phyloP scores from a whole-genome alignment of 2,888 invertebrate genomes.

The Acanthosoma haemorrhoidale region DNA sequence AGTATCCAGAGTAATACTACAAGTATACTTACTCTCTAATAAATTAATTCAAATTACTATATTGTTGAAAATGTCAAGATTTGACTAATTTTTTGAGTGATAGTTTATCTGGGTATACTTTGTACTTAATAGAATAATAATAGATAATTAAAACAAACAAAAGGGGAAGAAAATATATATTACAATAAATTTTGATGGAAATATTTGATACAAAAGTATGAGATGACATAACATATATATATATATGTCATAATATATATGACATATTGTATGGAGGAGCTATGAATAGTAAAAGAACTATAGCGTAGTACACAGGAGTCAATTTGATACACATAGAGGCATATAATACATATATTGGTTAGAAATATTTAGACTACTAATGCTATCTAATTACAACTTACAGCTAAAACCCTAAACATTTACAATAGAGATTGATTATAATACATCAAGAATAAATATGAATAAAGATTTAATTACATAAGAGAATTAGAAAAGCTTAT shows the following conservation, averaged over 20 bases:
- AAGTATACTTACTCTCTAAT: no score
- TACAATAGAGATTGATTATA: neutral
- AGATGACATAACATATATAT: neutral
- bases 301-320: neutral
- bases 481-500: conserved; percentile 11
- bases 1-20: no score
- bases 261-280: no score
- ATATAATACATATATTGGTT: neutral
- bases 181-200: neutral
- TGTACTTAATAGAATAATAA: no score
- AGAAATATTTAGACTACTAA: neutral
- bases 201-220: neutral
- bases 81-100: no score
- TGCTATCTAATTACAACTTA: neutral
- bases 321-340: neutral
- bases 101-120: no score
- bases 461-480: neutral
- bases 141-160: neutral
- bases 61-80: no score
- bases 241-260: neutral
- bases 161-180: neutral
- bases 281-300: neutral
- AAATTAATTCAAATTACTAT: no score
- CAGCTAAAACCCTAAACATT: neutral
- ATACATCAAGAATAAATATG: conserved; percentile 19